Conservation (phyloP, 2,113 vertebrate species). For the Smithornis capensis region DNA sequence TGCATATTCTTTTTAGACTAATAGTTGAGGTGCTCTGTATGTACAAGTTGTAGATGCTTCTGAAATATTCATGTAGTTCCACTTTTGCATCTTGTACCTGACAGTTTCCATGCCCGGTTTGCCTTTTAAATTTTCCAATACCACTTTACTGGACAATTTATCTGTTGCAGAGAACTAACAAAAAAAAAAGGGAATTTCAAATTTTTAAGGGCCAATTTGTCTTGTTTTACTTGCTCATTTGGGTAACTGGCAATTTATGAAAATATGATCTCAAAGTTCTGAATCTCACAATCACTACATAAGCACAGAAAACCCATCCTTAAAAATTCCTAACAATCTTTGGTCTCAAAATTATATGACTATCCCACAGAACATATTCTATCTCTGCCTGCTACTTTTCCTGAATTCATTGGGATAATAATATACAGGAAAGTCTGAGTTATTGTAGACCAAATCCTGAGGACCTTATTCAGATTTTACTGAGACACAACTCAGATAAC, state of each 20-base stretch:
- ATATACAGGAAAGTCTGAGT: constrained; percentile 5
- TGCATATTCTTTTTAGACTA: background rate
- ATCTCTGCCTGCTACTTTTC: background rate
- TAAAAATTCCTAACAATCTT: background rate
- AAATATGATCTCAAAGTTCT: background rate
- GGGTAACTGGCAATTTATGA: background rate
- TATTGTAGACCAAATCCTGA: background rate
- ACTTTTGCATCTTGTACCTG: background rate
- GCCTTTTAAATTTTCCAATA: background rate
- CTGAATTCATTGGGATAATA: background rate
- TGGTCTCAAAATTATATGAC: background rate
- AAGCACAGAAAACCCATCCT: background rate
- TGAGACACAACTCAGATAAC: background rate
- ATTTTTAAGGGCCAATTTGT: background rate
- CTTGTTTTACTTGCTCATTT: background rate
- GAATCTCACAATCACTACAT: background rate
- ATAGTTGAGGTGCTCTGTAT: background rate
- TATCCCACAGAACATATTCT: background rate
- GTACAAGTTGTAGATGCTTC: background rate
- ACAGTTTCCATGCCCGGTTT: background rate
- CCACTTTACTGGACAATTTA: background rate
- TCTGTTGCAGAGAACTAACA: background rate
- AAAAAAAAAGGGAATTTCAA: background rate
- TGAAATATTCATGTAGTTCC: background rate
- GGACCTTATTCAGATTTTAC: background rate